phyloP scores from a whole-genome alignment of 2,113 vertebrate species.

The Myiagra hebetior region DNA sequence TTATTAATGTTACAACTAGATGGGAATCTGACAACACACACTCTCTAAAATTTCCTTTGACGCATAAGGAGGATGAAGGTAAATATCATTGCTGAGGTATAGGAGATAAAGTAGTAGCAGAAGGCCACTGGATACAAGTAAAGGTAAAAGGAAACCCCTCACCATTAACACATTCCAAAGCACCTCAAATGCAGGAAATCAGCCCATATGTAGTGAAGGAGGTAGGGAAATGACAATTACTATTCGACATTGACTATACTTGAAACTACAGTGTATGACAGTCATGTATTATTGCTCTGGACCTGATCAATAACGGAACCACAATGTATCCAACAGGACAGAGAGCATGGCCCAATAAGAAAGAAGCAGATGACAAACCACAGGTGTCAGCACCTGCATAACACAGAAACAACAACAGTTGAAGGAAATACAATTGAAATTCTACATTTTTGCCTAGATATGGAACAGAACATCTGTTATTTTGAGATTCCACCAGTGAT shows the following conservation, averaged over 20 bases:
- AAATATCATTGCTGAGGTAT: neutral
- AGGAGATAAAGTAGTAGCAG: neutral
- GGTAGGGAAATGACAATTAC: neutral
- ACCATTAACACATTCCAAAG: neutral
- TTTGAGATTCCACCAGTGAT: neutral
- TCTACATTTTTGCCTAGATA: neutral
- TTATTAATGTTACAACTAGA: neutral
- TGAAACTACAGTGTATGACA: neutral
- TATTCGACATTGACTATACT: neutral
- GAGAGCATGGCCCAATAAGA: neutral
- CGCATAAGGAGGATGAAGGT: neutral
- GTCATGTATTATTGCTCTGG: neutral
- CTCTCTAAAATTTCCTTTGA: neutral
- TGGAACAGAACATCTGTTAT: neutral
- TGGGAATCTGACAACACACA: neutral
- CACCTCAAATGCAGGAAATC: neutral
- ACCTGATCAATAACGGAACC: neutral
- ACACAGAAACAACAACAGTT: neutral
- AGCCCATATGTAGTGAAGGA: neutral
- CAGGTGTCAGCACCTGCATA: neutral
- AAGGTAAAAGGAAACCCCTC: neutral
- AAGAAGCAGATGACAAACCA: neutral
- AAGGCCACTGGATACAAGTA: neutral
- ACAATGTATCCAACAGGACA: neutral
- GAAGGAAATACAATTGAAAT: neutral